Base-by-base conservation (phyloP, 2,888 invertebrate species). In the Drosophila trichaetosa region DNA sequence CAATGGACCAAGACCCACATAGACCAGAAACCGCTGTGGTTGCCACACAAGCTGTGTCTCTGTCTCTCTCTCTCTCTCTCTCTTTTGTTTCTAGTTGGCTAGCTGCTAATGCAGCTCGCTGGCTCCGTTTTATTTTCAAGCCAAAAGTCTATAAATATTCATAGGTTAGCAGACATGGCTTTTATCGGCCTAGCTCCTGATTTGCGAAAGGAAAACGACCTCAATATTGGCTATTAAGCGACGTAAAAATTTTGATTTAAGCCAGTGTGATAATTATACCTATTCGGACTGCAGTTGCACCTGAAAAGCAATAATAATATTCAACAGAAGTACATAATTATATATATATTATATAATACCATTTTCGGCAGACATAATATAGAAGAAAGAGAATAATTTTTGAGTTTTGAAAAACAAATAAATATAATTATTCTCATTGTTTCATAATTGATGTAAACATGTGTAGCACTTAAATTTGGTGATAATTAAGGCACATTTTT, bases 91-190 rank as follows among this genome's bases (percentile, higher is more conserved):
- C 60, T 40, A 33, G 31, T 33, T 24, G 31, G 53, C 54, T 16
- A 21, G 59, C n/a, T 18, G 53, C 48, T 63, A 67, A 57, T 64
- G 68, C 65, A 51, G 49, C 63, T 69, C 66, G 42, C 53, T 79
- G 70, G 48, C 54, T 69, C 52, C 76, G 49, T 63, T 53, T 49
- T 70, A 64, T 72, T 64, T 76, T 60, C 60, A 48, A 70, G 63
- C 79, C 69, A 73, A 70, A 80, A 71, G 83, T 83, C 85, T 79
- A 85, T 87, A 85, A 85, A 85, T 89, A 89, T 85, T 89, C 89
- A 85, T 85, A 80, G 77, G 82, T 71, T 76, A 74, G 67, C 76
- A 71, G 76, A 67, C 70, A 80, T 40, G 62, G 40, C 48, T 38
- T 29, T 48, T 51, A 53, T n/a, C 56, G 11, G 29, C 38, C 59